Conservation (phyloP, 1,140 invertebrate species). For the Sinonovacula constricta region DNA sequence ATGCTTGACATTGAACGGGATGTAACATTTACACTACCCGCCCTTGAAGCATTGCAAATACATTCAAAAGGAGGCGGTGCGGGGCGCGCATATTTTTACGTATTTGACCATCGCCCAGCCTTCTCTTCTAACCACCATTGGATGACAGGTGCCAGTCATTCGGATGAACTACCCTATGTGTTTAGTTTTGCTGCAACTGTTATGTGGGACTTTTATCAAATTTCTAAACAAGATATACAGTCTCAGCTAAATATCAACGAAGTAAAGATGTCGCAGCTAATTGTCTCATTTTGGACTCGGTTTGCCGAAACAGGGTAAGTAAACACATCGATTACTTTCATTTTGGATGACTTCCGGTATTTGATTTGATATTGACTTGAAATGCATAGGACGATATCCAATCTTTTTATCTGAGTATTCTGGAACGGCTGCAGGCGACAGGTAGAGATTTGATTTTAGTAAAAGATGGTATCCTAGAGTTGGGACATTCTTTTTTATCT, state of each 20-base stretch:
- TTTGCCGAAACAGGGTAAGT: slow-evolving; percentile 58
- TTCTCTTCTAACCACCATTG: background rate
- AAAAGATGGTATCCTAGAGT: too few species aligned
- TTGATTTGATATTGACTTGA: too few species aligned
- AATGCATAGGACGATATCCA: too few species aligned
- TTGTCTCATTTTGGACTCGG: slow-evolving; percentile 51
- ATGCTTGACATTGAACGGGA: background rate
- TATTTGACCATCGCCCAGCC: background rate
- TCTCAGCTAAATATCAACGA: too few species aligned
- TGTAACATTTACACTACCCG: background rate
- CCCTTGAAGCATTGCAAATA: background rate
- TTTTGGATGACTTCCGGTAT: too few species aligned
- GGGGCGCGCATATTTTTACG: background rate
- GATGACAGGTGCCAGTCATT: slow-evolving; percentile 29
- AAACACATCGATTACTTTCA: too few species aligned
- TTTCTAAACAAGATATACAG: too few species aligned
- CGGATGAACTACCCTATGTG: slow-evolving; percentile 20
- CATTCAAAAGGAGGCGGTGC: background rate
- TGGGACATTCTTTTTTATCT: too few species aligned
- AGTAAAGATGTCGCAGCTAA: slow-evolving; percentile 3
- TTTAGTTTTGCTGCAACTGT: slow-evolving; percentile 10
- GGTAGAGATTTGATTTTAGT: too few species aligned
- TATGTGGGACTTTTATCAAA: too few species aligned
- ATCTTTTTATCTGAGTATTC: too few species aligned
- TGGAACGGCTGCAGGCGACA: too few species aligned